Percentiles rank a stretch among this genome's conserved stretches.
Conservation (phyloP, 2,888 invertebrate genomes). For the Helobdella robusta region DNA sequence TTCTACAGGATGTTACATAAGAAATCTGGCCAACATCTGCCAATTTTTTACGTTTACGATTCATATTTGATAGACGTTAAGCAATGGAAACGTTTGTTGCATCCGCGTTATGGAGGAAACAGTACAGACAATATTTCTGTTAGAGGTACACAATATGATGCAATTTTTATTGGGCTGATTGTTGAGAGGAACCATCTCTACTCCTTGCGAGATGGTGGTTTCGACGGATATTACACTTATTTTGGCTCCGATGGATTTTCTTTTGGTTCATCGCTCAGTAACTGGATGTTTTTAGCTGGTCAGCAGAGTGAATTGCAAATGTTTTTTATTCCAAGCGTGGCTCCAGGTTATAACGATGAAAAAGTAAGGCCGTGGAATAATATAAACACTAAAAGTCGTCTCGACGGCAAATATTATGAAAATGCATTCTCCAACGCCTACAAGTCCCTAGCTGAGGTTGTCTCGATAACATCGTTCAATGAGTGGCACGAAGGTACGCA, state of each 20-base stretch:
- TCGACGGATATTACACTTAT: slow-evolving; percentile 59
- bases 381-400: slow-evolving; percentile 53
- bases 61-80: slow-evolving; percentile 55
- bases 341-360: slow-evolving; percentile 63
- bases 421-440: slow-evolving; percentile 59
- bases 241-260: slow-evolving; percentile 60
- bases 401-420: slow-evolving; percentile 59
- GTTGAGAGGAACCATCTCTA: slow-evolving; percentile 55
- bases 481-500: slow-evolving; percentile 69
- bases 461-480: slow-evolving; percentile 64
- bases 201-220: slow-evolving; percentile 47
- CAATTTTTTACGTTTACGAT: slow-evolving; percentile 61
- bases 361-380: slow-evolving; percentile 58
- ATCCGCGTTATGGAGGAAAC: neutral
- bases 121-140: slow-evolving; percentile 52
- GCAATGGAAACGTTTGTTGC: slow-evolving; percentile 52
- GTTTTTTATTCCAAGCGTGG: slow-evolving; percentile 60
- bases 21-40: slow-evolving; percentile 43
- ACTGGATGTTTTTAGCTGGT: slow-evolving; percentile 39
- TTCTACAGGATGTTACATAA: slow-evolving; percentile 49
- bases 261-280: slow-evolving; percentile 56
- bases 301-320: slow-evolving; percentile 37
- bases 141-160: slow-evolving; percentile 55
- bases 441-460: slow-evolving; percentile 53
- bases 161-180: slow-evolving; percentile 57